Evolutionary conservation across 2,888 invertebrate genomes (phyloP).

Genomic region (Chironomus tentans): DNA sequence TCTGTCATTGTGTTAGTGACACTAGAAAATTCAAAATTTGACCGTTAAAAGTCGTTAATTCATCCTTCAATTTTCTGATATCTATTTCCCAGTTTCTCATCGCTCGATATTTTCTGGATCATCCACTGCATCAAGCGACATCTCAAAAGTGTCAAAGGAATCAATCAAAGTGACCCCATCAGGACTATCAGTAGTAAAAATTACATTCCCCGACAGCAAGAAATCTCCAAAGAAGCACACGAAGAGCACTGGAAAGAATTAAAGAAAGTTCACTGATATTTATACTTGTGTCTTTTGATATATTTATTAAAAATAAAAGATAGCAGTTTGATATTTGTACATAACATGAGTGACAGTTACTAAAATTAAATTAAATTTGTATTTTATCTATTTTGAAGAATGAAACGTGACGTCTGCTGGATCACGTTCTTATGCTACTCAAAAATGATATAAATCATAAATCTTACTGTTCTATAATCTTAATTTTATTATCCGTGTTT

Average conservation of each 20-base stretch:
- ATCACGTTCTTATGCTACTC: too few species aligned
- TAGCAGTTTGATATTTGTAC: not conserved
- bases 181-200: conserved; percentile 22
- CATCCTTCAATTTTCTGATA: too few species aligned
- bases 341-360: not conserved
- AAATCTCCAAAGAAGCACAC: not conserved
- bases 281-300: not conserved
- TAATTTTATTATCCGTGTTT: too few species aligned
- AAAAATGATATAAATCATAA: too few species aligned
- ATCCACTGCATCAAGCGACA: conserved; percentile 1
- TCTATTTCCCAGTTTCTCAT: conserved; percentile 4
- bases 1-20: not conserved
- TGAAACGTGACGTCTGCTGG: too few species aligned
- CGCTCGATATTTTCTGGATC: conserved; percentile 20
- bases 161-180: not conserved
- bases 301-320: not conserved
- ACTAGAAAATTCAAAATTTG: not conserved
- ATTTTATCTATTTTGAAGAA: too few species aligned
- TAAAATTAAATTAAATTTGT: not conserved
- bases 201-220: conserved; percentile 9
- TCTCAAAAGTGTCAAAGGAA: conserved; percentile 13
- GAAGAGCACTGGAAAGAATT: not conserved
- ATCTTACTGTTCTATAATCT: too few species aligned
- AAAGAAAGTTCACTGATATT: not conserved
- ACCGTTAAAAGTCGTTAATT: too few species aligned